phyloP scores from a whole-genome alignment of 2,797 vertebrate species.

The Geotrypetes seraphini region DNA sequence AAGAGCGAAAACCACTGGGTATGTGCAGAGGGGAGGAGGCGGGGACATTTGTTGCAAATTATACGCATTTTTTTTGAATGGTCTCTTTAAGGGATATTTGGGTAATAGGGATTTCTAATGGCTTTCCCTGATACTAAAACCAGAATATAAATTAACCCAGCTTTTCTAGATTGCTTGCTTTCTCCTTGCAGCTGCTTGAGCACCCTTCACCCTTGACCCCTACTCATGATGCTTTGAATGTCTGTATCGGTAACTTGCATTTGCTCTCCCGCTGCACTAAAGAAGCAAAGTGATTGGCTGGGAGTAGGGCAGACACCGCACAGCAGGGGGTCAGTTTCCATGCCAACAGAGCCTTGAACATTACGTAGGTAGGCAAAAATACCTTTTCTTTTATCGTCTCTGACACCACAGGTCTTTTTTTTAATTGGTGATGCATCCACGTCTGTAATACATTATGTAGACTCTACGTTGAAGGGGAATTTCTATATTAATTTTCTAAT shows the following conservation, averaged over 20 bases:
- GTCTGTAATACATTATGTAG: constrained; percentile 32
- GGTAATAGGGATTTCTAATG: constrained; percentile 75
- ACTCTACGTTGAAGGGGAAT: too few relatives aligned
- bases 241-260: constrained; percentile 81
- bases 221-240: constrained; percentile 94
- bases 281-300: constrained; percentile 80
- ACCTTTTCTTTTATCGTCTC: constrained; percentile 69
- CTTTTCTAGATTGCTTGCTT: constrained; percentile 90
- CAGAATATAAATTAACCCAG: constrained; percentile 53
- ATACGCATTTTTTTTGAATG: too few relatives aligned
- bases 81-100: constrained; percentile 80
- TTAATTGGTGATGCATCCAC: constrained; percentile 45
- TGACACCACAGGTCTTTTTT: constrained; percentile 43
- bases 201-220: constrained; percentile 83
- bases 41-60: too few relatives aligned
- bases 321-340: constrained; percentile 91
- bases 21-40: too few relatives aligned
- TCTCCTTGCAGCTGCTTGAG: constrained; percentile 87
- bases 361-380: constrained; percentile 97
- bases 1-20: too few relatives aligned
- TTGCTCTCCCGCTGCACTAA: constrained; percentile 89
- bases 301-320: constrained; percentile 91
- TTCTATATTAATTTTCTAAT: constrained; percentile 7
- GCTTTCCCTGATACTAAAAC: constrained; percentile 83
- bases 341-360: constrained; percentile 77